Evolutionary conservation across 2,888 invertebrate species (phyloP), one percentile per base, ranked within the genome.

Genomic region (Eurytoma californica): DNA sequence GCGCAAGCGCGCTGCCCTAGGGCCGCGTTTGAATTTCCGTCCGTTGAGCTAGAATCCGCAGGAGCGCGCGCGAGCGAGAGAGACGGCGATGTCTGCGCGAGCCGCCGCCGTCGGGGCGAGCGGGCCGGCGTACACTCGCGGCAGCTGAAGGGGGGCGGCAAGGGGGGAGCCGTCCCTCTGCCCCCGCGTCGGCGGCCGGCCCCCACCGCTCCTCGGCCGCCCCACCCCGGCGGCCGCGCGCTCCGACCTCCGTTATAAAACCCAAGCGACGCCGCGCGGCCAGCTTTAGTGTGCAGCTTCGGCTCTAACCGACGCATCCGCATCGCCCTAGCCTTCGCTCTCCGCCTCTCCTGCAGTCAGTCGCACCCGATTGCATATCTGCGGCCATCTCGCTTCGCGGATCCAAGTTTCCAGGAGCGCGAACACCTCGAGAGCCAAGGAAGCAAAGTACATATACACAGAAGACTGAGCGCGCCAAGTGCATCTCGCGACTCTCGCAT

Each of bases 161-260:
- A 47, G 14, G 39, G 60, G n/a, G 24, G 53, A 49, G 51, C 16
- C 24, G 60, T 12, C 18, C 53, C 53, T 14, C 53, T 53, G 16
- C 53, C 53, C 14, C 53, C 51, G 51, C 20, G 20, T 49, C 39
- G 39, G 39, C 76, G 30, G 16, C 20, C 24, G 60, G 24, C 68
- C 5, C 13, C 30, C 58, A 39, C 30, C 16, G 14, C 18, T 12
- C 18, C 49, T 9, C 60, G 3, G 30, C n/a, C 18, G 69, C 69
- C 80, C 70, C 78, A 63, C 75, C 74, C 75, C 53, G n/a, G 20
- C 18, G 13, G 14, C 3, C 61, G 60, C 30, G 28, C 39, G 39
- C 57, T 12, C 53, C 18, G 20, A n/a, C 20, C 77, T 68, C 80
- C 68, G 75, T 77, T 82, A 82, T 82, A 82, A 80, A 80, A 82